Conservation (phyloP, 2,888 invertebrate genomes). For the Aradus depressus region DNA sequence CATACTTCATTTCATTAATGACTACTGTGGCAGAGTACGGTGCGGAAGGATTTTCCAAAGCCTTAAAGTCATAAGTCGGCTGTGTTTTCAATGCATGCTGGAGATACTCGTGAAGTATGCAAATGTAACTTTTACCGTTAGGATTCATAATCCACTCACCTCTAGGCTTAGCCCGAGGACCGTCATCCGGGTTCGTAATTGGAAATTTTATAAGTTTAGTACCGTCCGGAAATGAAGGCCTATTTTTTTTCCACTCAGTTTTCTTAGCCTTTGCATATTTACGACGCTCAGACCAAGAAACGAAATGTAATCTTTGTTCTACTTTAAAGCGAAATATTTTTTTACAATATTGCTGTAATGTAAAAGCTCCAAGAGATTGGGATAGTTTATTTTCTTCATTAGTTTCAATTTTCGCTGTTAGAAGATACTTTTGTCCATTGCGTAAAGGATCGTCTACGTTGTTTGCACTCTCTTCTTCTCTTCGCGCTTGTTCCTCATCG, state of each 20-base stretch:
- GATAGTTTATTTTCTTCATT: slow-evolving; percentile 74
- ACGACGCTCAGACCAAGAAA: slow-evolving; percentile 81
- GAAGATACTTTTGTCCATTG: slow-evolving; percentile 36
- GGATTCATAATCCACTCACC: slow-evolving; percentile 94
- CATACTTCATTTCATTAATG: slow-evolving; percentile 87
- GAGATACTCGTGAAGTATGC: slow-evolving; percentile 94
- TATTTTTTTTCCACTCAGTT: slow-evolving; percentile 64
- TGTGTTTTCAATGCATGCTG: slow-evolving; percentile 89
- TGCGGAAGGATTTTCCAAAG: slow-evolving; percentile 78
- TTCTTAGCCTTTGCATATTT: slow-evolving; percentile 66
- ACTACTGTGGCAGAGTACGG: slow-evolving; percentile 90
- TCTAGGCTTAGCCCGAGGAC: slow-evolving; percentile 25
- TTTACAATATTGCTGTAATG: slow-evolving; percentile 74
- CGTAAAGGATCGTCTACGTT: no score
- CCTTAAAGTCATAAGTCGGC: slow-evolving; percentile 84
- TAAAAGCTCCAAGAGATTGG: slow-evolving; percentile 62
- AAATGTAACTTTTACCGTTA: slow-evolving; percentile 87
- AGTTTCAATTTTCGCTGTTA: slow-evolving; percentile 78
- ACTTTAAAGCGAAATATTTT: slow-evolving; percentile 76
- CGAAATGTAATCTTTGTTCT: slow-evolving; percentile 17
- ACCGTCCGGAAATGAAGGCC: slow-evolving; percentile 76
- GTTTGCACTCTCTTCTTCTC: slow-evolving; percentile 3
- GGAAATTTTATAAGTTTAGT: slow-evolving; percentile 90
- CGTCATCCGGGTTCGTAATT: slow-evolving; percentile 35
- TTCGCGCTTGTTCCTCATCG: slow-evolving; percentile 47